Conservation (phyloP, 1,140 invertebrate species). For the Leptinotarsa lineolata region DNA sequence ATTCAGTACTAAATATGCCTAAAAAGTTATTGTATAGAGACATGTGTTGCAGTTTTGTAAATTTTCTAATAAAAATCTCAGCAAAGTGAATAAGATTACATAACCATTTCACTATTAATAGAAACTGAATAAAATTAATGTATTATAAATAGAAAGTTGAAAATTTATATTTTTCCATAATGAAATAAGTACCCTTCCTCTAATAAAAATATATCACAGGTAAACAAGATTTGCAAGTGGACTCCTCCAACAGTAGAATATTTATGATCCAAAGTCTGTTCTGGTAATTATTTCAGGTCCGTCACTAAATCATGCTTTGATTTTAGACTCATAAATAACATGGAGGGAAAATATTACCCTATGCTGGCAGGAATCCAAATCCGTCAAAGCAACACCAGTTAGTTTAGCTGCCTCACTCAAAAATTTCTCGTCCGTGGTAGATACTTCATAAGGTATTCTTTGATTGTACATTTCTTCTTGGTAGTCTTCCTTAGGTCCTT, state of each 20-base stretch:
- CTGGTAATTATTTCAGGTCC: background rate
- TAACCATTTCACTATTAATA: background rate
- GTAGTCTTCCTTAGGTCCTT: background rate
- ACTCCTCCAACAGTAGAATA: background rate
- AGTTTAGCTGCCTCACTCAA: conserved; percentile 65
- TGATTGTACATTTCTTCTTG: conserved; percentile 33
- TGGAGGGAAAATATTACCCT: conserved; percentile 52
- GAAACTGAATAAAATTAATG: background rate
- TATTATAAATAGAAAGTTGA: background rate
- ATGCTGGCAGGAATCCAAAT: conserved; percentile 69
- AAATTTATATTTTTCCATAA: background rate
- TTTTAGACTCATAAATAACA: background rate
- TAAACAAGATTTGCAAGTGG: background rate
- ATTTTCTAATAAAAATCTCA: too few species aligned
- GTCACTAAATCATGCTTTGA: background rate
- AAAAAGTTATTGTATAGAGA: too few species aligned
- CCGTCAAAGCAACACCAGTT: conserved; percentile 62
- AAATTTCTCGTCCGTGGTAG: conserved; percentile 68
- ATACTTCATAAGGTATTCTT: conserved; percentile 64
- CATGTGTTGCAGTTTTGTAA: too few species aligned
- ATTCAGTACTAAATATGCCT: too few species aligned
- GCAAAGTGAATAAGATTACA: background rate
- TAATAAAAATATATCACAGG: too few species aligned
- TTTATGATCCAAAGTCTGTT: background rate
- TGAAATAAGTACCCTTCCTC: too few species aligned